Base-by-base conservation (phyloP, 2,888 invertebrate genomes). In the Criorhina ranunculi region DNA sequence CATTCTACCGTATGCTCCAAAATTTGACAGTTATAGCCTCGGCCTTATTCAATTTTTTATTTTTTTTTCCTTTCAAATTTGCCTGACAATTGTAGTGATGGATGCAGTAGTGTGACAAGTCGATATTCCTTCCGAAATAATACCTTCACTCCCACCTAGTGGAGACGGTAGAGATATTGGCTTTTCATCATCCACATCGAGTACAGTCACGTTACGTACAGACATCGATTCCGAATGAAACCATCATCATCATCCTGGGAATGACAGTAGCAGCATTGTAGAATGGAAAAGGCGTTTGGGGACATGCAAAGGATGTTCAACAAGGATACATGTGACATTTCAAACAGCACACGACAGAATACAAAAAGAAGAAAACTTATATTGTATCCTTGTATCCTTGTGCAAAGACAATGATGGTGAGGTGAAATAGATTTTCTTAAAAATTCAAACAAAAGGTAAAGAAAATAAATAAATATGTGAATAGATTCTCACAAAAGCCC, bases 401-500 rank as follows among this genome's bases (percentile, higher is more conserved):
- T 42, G 9, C 5, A 1, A 60, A 12, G 17, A 40, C 12, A 12
- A 24, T 12, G 29, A 11, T 1, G 19, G 19, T 44, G 35, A 46
- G n/a, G 37, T 44, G 35, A 24, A 42, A 55, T 66, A 24, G 55
- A 55, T 33, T 15, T 55, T 19, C 17, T 17, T 33, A 2, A 12
- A 5, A 8, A 31, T 12, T 8, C 12, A 2, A 8, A 29, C 8
- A 19, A 5, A 29, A 59, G 40, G 55, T 69, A 55, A 69, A 69
- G 57, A 24, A 24, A 24, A 44, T 42, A 69, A 69, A n/a, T n/a
- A n/a, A 44, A 42, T 57, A 69, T 57, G 42, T 69, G 57, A 69
- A 69, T 69, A 57, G 51, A 11, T n/a, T 53, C 29, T 40, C 55
- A 42, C 57, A 69, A 57, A 44, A 15, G 35, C 35, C 49, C 15